These are phyloP conservation scores for Eidolon dupreanum DNA, from an alignment of 2,797 vertebrate genomes.

Conservation along the genomic window DNA sequence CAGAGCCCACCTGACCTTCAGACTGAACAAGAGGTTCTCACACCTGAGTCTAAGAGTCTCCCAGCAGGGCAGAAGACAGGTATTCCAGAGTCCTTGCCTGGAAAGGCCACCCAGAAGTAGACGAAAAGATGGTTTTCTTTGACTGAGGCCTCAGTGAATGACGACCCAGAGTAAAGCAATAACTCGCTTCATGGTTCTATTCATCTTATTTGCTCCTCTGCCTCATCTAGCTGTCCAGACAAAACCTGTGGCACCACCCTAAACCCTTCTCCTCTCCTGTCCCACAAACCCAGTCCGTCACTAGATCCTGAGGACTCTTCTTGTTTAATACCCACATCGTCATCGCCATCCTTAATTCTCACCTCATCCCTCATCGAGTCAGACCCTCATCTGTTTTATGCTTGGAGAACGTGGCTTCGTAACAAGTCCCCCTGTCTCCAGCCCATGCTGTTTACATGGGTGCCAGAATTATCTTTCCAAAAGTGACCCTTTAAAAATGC, in stretches of 20 bases:
- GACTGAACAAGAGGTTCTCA: not conserved
- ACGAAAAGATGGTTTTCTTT: not conserved
- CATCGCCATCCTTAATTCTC: not conserved
- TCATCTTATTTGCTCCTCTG: not conserved
- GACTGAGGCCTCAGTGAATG: not conserved
- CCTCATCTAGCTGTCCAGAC: not conserved
- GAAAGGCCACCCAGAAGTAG: not conserved
- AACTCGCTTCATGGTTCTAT: not conserved
- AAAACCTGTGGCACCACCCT: not conserved
- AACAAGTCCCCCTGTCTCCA: not conserved
- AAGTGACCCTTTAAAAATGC: not conserved
- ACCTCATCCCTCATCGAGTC: fast-evolving
- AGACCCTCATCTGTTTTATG: not conserved
- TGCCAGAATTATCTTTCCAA: not conserved
- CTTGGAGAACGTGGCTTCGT: not conserved
- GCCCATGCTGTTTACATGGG: not conserved
- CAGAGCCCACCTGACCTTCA: not conserved
- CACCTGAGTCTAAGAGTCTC: not conserved
- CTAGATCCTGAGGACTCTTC: no score
- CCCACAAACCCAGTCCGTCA: not conserved
- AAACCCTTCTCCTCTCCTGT: not conserved
- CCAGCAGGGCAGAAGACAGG: not conserved
- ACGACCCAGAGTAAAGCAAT: not conserved
- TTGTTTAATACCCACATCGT: not conserved
- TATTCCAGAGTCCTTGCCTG: not conserved